Evolutionary conservation across 2,113 vertebrate genomes (phyloP), one percentile per base, ranked within the genome.

Genomic region (Tor tambroides): DNA sequence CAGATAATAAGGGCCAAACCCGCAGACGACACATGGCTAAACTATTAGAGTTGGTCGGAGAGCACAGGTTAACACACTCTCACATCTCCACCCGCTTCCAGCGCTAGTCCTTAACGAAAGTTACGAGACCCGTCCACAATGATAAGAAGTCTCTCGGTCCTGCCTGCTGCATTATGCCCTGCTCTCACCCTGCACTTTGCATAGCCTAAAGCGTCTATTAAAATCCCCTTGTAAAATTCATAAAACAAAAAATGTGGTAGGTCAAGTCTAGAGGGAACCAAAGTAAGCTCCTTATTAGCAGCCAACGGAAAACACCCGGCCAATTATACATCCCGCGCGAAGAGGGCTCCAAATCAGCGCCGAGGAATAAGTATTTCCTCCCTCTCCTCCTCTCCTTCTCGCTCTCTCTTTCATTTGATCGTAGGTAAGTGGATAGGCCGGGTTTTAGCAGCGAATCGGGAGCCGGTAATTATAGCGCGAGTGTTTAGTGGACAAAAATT

Each of bases 201-300:
- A 99, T 99, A 98, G 98, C 98, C 98, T 99, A 99, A 98, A 99
- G 98, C 97, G 96, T 98, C 97, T 98, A 98, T 99, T 99, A 99
- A 99, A 99, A 98, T 97, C 97, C 97, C 96, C 98, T 99, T 99
- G 98, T 99, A 99, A 99, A 99, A 99, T 99, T 98, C 97, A 98
- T 99, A 97, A 98, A 98, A 99, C 96, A 96, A 98, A 89, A 95
- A 99, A 97, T 94, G 97, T 96, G 97, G 97, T 97, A 96, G 97
- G 98, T 97, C 97, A 97, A 98, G 97, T 98, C 98, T 98, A 96
- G 96, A 95, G 98, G 98, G 98, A 99, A 95, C 97, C 95, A 96
- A 96, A 99, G 98, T 99, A 99, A 99, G 98, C 97, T 98, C 97
- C 98, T 99, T 99, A 99, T 99, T 99, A 99, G 97, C 97, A 97